Percentiles rank a stretch among this genome's conserved stretches.
phyloP scores from a whole-genome alignment of 2,888 invertebrate species.

The Callimorpha dominula region DNA sequence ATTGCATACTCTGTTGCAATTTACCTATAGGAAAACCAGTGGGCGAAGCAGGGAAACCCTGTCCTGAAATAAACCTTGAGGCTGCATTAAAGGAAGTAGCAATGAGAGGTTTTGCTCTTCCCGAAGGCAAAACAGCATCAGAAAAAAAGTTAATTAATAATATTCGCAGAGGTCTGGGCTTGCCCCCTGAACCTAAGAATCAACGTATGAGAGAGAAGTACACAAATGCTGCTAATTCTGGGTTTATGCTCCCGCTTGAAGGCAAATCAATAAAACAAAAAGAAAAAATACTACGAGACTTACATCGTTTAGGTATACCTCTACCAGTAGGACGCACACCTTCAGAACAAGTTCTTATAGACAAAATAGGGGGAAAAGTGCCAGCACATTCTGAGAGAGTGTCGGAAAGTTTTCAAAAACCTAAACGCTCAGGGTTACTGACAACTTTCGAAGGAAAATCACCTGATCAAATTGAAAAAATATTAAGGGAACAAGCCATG shows the following conservation, averaged over 20 bases:
- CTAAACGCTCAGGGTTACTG: conserved; percentile 41
- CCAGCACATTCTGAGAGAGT: neutral
- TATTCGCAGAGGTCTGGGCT: conserved; percentile 38
- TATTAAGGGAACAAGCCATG: conserved; percentile 5
- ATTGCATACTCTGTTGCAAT: conserved; percentile 73
- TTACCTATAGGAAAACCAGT: conserved; percentile 37
- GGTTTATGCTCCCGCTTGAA: conserved; percentile 24
- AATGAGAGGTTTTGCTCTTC: conserved; percentile 18
- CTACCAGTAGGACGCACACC: conserved; percentile 3
- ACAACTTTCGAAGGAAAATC: conserved; percentile 51
- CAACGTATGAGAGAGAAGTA: conserved; percentile 9
- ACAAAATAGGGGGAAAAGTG: neutral
- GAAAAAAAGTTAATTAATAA: conserved; percentile 53
- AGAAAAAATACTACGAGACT: conserved; percentile 13
- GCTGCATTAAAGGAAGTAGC: conserved; percentile 16
- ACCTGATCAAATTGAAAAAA: conserved; percentile 36
- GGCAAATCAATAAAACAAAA: conserved; percentile 8
- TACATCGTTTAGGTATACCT: conserved; percentile 3
- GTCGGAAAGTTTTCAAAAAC: conserved; percentile 14
- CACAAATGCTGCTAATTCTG: conserved; percentile 7
- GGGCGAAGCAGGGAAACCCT: conserved; percentile 25
- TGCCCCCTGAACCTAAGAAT: conserved; percentile 49
- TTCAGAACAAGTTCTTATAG: conserved; percentile 8
- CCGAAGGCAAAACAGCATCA: conserved; percentile 49
- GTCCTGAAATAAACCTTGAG: conserved; percentile 21